phyloP scores from a whole-genome alignment of 2,888 invertebrate species.

The Diarsia dahlii region DNA sequence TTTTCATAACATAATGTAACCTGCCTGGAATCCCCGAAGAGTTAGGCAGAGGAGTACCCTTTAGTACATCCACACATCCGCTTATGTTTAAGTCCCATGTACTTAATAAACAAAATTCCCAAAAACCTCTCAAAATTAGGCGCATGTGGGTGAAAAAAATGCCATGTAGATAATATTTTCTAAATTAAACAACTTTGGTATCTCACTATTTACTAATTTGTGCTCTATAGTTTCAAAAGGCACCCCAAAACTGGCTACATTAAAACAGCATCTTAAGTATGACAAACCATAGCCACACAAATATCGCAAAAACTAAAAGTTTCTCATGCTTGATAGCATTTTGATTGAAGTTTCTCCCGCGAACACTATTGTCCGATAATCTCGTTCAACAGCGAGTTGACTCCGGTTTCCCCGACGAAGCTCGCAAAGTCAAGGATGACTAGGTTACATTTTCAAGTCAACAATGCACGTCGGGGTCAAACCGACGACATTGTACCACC shows the following conservation, averaged over 20 bases:
- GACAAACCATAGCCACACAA: not conserved
- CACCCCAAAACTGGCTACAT: not conserved
- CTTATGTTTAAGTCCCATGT: no score
- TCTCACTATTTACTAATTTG: no score
- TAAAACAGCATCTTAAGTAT: not conserved
- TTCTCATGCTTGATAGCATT: not conserved
- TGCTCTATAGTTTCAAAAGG: not conserved
- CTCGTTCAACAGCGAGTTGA: not conserved
- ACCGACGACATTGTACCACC: not conserved
- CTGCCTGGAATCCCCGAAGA: no score
- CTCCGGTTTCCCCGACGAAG: not conserved
- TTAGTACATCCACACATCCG: no score
- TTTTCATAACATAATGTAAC: no score
- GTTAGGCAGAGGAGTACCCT: no score
- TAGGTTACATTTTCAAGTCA: not conserved
- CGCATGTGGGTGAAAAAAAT: no score
- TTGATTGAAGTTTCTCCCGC: constrained; percentile 1
- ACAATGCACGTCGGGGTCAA: not conserved
- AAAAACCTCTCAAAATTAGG: no score
- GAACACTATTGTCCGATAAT: not conserved
- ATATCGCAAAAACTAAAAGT: not conserved
- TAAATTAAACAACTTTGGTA: no score
- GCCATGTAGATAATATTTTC: no score
- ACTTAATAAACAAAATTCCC: no score
- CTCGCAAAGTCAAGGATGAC: no score